These are phyloP conservation scores for Thera obeliscata DNA, from an alignment of 2,888 invertebrate genomes.

Conservation along the genomic window DNA sequence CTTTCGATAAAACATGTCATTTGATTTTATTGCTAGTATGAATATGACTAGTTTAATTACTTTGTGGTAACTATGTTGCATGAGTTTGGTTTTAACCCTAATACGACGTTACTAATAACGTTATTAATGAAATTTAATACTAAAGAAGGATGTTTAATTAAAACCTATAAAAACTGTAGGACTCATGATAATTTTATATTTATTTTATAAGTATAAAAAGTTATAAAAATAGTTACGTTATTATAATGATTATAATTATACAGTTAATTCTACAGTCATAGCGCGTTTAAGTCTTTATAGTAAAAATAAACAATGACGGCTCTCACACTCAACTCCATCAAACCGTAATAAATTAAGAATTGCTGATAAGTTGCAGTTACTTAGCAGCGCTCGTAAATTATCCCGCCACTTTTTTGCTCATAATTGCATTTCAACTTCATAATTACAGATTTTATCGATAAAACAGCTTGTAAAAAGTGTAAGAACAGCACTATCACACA, in stretches of 20 bases:
- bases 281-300: slow-evolving; percentile 7
- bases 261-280: too few species aligned
- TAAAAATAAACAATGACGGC: slow-evolving; percentile 13
- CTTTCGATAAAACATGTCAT: too few species aligned
- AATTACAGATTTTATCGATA: slow-evolving; percentile 40
- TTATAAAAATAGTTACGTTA: not conserved
- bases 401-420: slow-evolving; percentile 31
- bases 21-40: too few species aligned
- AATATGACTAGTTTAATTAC: too few species aligned
- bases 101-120: too few species aligned
- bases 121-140: too few species aligned
- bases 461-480: slow-evolving; percentile 30
- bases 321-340: slow-evolving; percentile 19
- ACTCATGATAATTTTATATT: too few species aligned
- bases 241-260: not conserved
- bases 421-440: slow-evolving; percentile 32
- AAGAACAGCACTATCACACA: slow-evolving; percentile 59
- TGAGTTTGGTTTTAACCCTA: too few species aligned
- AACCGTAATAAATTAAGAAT: slow-evolving; percentile 25
- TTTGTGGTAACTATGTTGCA: too few species aligned
- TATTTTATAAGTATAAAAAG: too few species aligned
- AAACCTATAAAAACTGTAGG: too few species aligned
- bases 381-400: slow-evolving; percentile 27
- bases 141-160: too few species aligned
- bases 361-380: slow-evolving; percentile 28